Conservation (phyloP, 2,113 vertebrate species). For the Reinhardtius hippoglossoides region DNA sequence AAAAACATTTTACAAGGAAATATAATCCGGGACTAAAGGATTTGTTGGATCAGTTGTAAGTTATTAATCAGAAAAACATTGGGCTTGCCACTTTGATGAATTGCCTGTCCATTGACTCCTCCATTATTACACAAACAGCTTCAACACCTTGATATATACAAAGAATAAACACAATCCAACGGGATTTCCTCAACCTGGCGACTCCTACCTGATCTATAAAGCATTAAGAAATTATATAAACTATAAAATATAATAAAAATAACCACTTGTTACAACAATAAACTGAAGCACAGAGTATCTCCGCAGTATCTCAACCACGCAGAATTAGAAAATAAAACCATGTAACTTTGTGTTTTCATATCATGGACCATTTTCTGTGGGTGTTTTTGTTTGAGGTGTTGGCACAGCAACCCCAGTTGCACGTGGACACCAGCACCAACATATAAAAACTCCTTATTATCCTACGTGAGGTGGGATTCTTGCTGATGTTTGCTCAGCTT, state of each 20-base stretch:
- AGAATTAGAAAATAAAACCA: constrained; percentile 25
- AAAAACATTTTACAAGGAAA: too few species aligned
- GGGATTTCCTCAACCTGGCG: not conserved
- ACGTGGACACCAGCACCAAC: constrained; percentile 74
- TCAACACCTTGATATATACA: not conserved
- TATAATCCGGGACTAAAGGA: too few species aligned
- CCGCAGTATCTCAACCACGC: constrained; percentile 3
- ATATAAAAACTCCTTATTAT: constrained; percentile 78
- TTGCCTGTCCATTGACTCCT: too few species aligned
- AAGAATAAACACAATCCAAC: too few species aligned
- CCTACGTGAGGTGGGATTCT: constrained; percentile 74
- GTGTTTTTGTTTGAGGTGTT: constrained; percentile 81
- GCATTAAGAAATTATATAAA: not conserved
- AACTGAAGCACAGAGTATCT: not conserved
- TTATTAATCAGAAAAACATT: not conserved
- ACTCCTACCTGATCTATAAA: not conserved
- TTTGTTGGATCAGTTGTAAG: not conserved
- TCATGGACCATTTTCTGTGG: constrained; percentile 59
- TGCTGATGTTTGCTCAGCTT: constrained; percentile 81
- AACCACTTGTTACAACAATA: not conserved
- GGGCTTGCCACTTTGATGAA: too few species aligned
- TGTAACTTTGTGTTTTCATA: constrained; percentile 64
- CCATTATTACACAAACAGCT: not conserved
- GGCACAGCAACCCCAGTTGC: constrained; percentile 77
- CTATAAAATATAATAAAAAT: too few species aligned